Evolutionary conservation across 35 echinoderm and acorn worm genomes (phyloP), one percentile per base, ranked within the genome.

Genomic region (Lytechinus variegatus): DNA sequence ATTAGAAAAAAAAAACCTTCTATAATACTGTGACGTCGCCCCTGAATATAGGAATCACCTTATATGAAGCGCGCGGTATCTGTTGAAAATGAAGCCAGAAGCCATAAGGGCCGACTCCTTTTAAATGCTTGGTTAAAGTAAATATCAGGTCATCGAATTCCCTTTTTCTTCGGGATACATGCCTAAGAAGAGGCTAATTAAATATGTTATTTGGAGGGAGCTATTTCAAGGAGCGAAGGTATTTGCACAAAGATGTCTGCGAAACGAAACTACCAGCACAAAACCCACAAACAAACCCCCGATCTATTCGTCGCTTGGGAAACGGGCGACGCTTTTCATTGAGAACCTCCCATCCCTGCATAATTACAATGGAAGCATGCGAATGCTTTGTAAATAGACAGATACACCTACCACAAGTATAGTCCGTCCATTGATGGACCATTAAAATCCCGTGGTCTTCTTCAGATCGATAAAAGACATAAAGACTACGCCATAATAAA

Each of bases 201-300:
- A 44, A 44, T 2, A 44, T 44, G 33, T 44, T 60, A 10, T 60
- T 60, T 10, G 57, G 57, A 16, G 16, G 57, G 10, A 60, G 57
- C 57, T 16, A 60, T 44, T 44, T 44, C 33, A 60, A 60, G 57
- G 57, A 60, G 16, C 57, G 10, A 60, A 10, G 10, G 16, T 10
- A 60, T 60, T 60, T 60, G 10, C 57, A 12, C 33, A 3, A 60
- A 60, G 57, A n/a, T n/a, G 66, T 79, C 66, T 79, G 66, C 66
- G 19, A 79, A 79, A 79, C 66, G 66, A 79, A 79, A 79, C 66
- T 79, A 79, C 66, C 66, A 79, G 66, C 66, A 79, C 21, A 79
- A 44, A 44, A 79, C 66, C 66, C 66, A n/a, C 66, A 79, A 79
- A 79, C 66, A 79, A 79, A 79, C 21, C 19, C 19, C 19, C 66